Percentiles rank a stretch among this genome's conserved stretches.
phyloP scores from a whole-genome alignment of 2,888 invertebrate genomes.

The Koerneria pararmatus region DNA sequence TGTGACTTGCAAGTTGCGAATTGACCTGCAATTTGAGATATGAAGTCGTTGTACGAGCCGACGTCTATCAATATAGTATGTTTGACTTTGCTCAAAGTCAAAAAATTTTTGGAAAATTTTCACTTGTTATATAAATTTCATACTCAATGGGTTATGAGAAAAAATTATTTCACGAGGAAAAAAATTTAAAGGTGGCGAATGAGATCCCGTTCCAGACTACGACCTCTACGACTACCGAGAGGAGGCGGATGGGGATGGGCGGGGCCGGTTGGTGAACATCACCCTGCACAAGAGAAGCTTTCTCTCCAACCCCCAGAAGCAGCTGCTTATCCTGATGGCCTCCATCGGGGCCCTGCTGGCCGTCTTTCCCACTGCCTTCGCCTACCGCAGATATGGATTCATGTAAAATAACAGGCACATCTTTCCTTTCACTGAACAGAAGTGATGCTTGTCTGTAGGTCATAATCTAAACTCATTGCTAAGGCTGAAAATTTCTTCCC shows the following conservation, averaged over 20 bases:
- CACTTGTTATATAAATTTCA: too few relatives aligned
- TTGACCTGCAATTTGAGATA: too few relatives aligned
- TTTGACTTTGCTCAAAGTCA: too few relatives aligned
- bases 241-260: neutral
- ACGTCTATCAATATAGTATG: too few relatives aligned
- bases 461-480: too few relatives aligned
- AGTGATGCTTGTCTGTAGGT: neutral
- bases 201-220: slow-evolving; percentile 9
- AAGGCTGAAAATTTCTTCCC: too few relatives aligned
- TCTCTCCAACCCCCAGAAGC: slow-evolving; percentile 37
- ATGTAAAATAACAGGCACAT: slow-evolving; percentile 6
- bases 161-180: too few relatives aligned
- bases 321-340: slow-evolving; percentile 32
- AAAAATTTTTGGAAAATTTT: too few relatives aligned
- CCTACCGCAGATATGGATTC: slow-evolving; percentile 18
- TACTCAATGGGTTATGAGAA: too few relatives aligned
- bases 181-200: too few relatives aligned
- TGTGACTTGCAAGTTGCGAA: too few relatives aligned
- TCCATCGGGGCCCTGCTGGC: slow-evolving; percentile 34
- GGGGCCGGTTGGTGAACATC: neutral
- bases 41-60: too few relatives aligned
- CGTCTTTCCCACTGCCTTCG: slow-evolving; percentile 23
- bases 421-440: neutral
- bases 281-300: neutral
- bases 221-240: slow-evolving; percentile 11